Conservation (phyloP, 2,797 vertebrate genomes). For the Hybognathus amarus region DNA sequence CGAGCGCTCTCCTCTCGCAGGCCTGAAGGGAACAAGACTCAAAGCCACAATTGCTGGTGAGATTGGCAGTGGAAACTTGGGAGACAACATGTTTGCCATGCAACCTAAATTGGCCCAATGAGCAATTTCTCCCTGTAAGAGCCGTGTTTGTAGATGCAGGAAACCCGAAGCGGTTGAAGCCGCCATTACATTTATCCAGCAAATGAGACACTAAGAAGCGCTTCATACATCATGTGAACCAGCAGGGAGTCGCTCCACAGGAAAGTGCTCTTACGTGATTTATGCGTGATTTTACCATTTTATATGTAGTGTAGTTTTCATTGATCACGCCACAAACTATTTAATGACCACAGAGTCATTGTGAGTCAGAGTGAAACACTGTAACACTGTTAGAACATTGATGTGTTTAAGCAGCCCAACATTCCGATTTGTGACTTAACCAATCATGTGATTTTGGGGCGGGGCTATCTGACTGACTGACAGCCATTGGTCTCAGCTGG, state of each 20-base stretch:
- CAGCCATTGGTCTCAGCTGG: too few relatives aligned
- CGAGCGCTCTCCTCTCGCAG: background rate
- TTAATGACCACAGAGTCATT: background rate
- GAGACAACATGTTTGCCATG: conserved; percentile 40
- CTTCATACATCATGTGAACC: background rate
- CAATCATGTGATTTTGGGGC: background rate
- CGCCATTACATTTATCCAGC: conserved; percentile 40
- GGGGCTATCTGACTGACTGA: background rate
- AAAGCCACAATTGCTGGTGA: conserved; percentile 54
- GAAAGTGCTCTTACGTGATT: background rate
- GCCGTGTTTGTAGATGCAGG: conserved; percentile 22
- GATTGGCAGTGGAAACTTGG: conserved; percentile 48
- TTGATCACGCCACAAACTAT: too few relatives aligned
- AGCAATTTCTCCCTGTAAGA: conserved; percentile 48
- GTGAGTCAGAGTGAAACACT: too few relatives aligned
- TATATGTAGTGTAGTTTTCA: background rate
- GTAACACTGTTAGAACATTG: too few relatives aligned
- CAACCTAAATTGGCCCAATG: conserved; percentile 52
- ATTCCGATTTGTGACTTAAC: background rate
- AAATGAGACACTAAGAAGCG: conserved; percentile 25
- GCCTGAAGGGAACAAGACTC: background rate
- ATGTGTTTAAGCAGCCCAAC: background rate
- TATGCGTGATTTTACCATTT: background rate
- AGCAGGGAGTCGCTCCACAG: background rate
- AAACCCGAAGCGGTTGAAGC: conserved; percentile 29